A percentile compares a stretch with the other conserved stretches of the same genome.
Evolutionary conservation across 2,113 vertebrate genomes (phyloP).

Genomic region (Isurus oxyrinchus): DNA sequence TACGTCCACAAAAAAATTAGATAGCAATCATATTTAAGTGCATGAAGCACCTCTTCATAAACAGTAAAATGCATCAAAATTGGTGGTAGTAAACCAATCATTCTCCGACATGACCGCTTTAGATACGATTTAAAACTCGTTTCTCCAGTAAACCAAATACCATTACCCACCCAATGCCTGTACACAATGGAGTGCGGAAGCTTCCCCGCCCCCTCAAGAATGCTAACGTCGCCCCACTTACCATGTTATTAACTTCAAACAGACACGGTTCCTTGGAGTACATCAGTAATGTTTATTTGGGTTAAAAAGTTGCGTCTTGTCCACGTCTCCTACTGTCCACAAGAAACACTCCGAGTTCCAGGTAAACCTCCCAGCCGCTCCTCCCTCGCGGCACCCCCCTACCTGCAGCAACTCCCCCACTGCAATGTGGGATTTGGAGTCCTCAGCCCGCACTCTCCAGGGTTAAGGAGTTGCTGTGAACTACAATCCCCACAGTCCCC

Average conservation of each 20-base stretch:
- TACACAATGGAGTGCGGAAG: neutral
- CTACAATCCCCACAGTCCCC: neutral
- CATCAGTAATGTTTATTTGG: neutral
- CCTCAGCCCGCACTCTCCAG: neutral
- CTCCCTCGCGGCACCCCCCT: neutral
- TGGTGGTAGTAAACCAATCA: neutral
- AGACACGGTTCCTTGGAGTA: neutral
- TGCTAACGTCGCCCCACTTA: neutral
- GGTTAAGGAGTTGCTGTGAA: neutral
- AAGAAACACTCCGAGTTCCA: neutral
- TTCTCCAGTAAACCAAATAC: neutral
- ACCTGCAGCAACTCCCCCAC: neutral
- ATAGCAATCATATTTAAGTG: neutral
- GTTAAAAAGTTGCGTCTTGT: neutral
- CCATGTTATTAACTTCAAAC: neutral
- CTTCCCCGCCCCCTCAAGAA: neutral
- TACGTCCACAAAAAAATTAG: neutral
- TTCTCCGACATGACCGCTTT: neutral
- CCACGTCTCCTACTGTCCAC: neutral
- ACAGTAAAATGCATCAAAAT: neutral
- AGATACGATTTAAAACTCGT: neutral
- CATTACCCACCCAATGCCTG: neutral
- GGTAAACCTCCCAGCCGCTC: neutral
- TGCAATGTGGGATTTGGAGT: neutral
- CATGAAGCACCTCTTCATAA: neutral